Evolutionary conservation across 2,797 vertebrate species (phyloP).

Genomic region (Thalassophryne amazonica): DNA sequence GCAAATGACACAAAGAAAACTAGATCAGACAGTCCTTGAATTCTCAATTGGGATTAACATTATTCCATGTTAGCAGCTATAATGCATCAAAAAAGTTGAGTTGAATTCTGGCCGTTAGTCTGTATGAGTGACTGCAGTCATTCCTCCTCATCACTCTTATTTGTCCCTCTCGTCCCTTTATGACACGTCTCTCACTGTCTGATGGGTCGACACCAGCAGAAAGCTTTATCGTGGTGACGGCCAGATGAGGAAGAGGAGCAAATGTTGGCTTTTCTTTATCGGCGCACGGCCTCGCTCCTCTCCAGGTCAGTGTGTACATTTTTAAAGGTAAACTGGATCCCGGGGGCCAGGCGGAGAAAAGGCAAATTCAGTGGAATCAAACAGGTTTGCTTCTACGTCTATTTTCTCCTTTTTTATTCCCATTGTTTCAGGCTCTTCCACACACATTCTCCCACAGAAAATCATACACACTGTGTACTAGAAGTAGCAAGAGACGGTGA

Average conservation of each 20-base stretch:
- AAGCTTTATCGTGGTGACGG: constrained; percentile 26
- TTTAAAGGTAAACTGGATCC: constrained; percentile 30
- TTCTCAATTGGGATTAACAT: no score
- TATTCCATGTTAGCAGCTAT: no score
- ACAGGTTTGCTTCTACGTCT: constrained; percentile 7
- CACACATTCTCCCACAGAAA: constrained; percentile 20
- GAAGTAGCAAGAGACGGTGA: constrained; percentile 25
- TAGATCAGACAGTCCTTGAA: no score
- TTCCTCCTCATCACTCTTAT: background rate
- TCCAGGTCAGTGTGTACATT: constrained; percentile 27
- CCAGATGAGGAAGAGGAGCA: constrained; percentile 32
- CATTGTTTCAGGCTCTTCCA: constrained; percentile 6
- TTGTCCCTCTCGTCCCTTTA: constrained; percentile 65
- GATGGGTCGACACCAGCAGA: constrained; percentile 33
- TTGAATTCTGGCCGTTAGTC: no score
- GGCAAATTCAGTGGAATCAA: no score
- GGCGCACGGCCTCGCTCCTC: constrained; percentile 6
- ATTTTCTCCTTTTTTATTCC: constrained; percentile 10
- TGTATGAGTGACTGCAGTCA: no score
- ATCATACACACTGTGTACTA: constrained; percentile 84
- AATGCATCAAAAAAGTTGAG: no score
- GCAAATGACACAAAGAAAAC: no score
- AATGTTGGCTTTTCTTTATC: constrained; percentile 44
- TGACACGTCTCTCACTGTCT: constrained; percentile 86
- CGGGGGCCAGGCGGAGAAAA: no score